phyloP scores from a whole-genome alignment of 2,113 vertebrate species.

The Channa maculata region DNA sequence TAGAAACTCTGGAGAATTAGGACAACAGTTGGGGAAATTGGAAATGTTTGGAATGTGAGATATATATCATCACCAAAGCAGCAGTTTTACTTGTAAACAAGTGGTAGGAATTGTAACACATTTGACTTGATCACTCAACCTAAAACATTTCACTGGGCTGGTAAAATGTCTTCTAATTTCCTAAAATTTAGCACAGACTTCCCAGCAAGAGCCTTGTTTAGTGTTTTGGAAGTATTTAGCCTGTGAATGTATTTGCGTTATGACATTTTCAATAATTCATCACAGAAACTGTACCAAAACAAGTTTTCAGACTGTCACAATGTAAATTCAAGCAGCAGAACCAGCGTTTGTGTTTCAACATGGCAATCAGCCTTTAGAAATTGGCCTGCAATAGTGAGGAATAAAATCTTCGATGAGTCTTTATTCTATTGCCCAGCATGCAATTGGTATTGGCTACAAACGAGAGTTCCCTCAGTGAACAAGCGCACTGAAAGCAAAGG shows the following conservation, averaged over 20 bases:
- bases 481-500: constrained; percentile 12
- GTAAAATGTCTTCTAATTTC: too few relatives aligned
- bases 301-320: background rate
- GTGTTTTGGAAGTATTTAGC: too few relatives aligned
- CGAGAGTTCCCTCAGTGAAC: constrained; percentile 21
- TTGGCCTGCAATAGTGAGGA: constrained; percentile 9
- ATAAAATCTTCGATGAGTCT: constrained; percentile 15
- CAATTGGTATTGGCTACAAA: constrained; percentile 23
- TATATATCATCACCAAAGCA: too few relatives aligned
- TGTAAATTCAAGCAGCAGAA: background rate
- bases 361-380: background rate
- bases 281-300: background rate
- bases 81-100: too few relatives aligned
- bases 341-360: constrained; percentile 5
- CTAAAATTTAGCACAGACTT: too few relatives aligned
- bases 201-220: too few relatives aligned
- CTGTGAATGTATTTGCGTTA: background rate
- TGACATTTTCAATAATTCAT: background rate
- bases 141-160: too few relatives aligned
- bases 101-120: too few relatives aligned
- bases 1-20: too few relatives aligned
- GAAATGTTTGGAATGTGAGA: too few relatives aligned
- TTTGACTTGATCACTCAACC: too few relatives aligned
- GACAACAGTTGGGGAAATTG: too few relatives aligned
- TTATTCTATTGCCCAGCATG: constrained; percentile 23